Evolutionary conservation across 2,113 vertebrate genomes (phyloP), one percentile per base, ranked within the genome.

Genomic region (Symphodus melops): DNA sequence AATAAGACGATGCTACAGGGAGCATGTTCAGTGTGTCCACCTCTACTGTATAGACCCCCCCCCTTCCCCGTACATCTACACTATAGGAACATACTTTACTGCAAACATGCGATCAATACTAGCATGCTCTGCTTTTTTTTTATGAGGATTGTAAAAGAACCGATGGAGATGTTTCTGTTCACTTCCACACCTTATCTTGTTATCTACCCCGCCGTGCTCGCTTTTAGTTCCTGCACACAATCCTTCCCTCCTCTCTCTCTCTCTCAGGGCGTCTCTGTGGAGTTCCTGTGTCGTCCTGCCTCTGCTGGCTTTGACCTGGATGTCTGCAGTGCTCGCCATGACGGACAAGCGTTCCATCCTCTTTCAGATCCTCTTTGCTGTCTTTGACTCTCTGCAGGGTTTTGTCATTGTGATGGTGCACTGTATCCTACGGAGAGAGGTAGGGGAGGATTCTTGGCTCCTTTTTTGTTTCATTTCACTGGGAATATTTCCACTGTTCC

Each of bases 351-450:
- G 98, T 81, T 99, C 98, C 83, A 99, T 98, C 88, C 94, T 99
- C 83, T 99, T 99, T 94, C 98, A 99, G 89, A 99, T 99, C 90
- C 97, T 99, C 78, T 99, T 99, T 60, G 97, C 98, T 0, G 97
- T 99, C 83, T 99, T 99, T 89, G 98, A 99, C 94, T 99, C 98
- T 10, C 94, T 99, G 86, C 98, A 99, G 95, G 98, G 98, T 79
- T 98, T 99, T 86, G 98, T 99, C 86, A 99, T 99, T 76, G 97
- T 99, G 90, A 99, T 98, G 97, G 98, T 99, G 82, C 98, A 99
- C 94, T 99, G 98, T 86, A 93, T 99, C 92, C 96, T 99, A 74
- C 95, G 97, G 87, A 95, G 95, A 95, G 98, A 99, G 97, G 98
- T 99, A 83, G 23, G 28, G 19, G 49, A 9, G 21, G 17, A 21